These are phyloP conservation scores for Oasisia sp. DNA, from an alignment of 2,888 invertebrate genomes.

Conservation along the genomic window DNA sequence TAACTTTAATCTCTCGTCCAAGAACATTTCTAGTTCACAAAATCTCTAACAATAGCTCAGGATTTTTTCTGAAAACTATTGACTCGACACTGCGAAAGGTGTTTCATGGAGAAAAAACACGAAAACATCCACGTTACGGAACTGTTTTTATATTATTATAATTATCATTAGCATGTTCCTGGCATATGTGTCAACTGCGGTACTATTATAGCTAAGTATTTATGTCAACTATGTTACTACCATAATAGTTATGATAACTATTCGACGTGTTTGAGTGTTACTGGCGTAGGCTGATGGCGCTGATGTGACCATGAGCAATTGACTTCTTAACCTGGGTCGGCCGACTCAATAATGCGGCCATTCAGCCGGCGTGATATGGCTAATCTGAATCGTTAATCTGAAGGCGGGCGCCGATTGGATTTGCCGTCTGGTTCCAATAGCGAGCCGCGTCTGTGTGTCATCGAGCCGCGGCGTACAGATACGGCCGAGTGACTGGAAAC, in stretches of 20 bases:
- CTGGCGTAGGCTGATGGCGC: background rate
- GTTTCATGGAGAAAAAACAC: no score
- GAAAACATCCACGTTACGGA: no score
- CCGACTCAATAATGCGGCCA: background rate
- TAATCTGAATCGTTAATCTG: background rate
- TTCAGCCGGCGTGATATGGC: background rate
- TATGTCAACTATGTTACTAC: background rate
- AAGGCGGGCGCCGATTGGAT: background rate
- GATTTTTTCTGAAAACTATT: no score
- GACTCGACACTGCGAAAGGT: no score
- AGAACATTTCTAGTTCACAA: no score
- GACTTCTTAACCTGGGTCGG: constrained; percentile 1
- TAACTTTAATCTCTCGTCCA: no score
- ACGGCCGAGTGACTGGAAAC: background rate
- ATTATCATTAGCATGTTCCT: no score
- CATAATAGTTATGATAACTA: background rate
- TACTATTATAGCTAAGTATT: no score
- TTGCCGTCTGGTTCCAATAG: background rate
- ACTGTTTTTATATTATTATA: no score
- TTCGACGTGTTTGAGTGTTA: background rate
- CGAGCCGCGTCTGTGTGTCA: background rate
- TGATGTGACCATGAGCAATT: background rate
- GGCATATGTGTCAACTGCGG: background rate
- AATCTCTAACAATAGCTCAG: no score
- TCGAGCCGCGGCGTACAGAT: background rate